phyloP scores from a whole-genome alignment of 2,888 invertebrate species.

The Drosophila anomalata region DNA sequence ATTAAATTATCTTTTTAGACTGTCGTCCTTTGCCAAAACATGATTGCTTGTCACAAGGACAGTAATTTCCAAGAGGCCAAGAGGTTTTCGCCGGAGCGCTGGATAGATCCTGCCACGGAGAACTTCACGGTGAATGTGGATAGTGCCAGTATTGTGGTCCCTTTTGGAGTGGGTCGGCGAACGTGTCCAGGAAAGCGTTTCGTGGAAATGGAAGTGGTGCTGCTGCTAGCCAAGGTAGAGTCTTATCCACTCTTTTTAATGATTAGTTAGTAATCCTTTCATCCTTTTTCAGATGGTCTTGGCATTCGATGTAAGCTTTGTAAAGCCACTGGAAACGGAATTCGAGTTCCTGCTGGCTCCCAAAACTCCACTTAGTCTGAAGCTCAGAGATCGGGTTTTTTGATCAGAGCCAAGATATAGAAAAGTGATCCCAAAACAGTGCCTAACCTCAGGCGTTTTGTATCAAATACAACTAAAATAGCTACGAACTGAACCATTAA shows the following conservation, averaged over 20 bases:
- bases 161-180: slow-evolving; percentile 91
- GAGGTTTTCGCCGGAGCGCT: slow-evolving; percentile 91
- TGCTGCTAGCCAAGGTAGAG: slow-evolving; percentile 89
- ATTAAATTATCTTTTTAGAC: slow-evolving; percentile 85
- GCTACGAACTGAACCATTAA: slow-evolving; percentile 41
- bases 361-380: slow-evolving; percentile 89
- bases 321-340: slow-evolving; percentile 89
- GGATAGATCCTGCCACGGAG: slow-evolving; percentile 85
- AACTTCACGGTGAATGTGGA: slow-evolving; percentile 83
- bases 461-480: slow-evolving; percentile 31
- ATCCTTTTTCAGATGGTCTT: slow-evolving; percentile 86
- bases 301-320: slow-evolving; percentile 89
- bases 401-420: slow-evolving; percentile 44
- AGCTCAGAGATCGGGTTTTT: slow-evolving; percentile 86
- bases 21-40: slow-evolving; percentile 91
- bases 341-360: slow-evolving; percentile 93
- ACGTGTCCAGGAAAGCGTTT: slow-evolving; percentile 94
- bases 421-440: slow-evolving; percentile 16
- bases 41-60: slow-evolving; percentile 91
- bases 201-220: slow-evolving; percentile 90
- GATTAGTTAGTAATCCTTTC: neutral
- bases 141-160: slow-evolving; percentile 88
- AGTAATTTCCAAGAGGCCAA: slow-evolving; percentile 89
- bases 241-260: neutral
- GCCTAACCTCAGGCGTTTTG: slow-evolving; percentile 37